phyloP scores from a whole-genome alignment of 2,113 vertebrate genomes.

The Haplochromis vanheusdeni region DNA sequence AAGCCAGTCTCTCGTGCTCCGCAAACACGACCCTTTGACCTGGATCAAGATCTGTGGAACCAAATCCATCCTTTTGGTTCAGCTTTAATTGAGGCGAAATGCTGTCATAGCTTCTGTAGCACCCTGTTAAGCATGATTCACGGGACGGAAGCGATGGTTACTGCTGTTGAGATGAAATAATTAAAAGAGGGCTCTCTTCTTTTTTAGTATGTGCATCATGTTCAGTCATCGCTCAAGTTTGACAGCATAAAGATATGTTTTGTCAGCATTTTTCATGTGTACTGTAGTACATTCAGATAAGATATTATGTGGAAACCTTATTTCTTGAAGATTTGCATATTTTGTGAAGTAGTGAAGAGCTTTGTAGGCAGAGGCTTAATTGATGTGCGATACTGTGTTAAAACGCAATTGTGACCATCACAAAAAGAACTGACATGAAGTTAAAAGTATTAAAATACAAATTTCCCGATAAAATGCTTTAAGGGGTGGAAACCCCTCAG shows the following conservation, averaged over 20 bases:
- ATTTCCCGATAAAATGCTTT: background rate
- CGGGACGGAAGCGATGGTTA: background rate
- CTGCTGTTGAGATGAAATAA: background rate
- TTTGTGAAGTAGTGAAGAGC: background rate
- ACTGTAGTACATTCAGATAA: background rate
- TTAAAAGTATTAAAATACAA: background rate
- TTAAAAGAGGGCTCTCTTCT: background rate
- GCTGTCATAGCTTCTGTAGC: constrained; percentile 25
- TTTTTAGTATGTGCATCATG: background rate
- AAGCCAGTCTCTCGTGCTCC: constrained; percentile 5
- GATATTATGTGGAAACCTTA: background rate
- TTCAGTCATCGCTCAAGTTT: background rate
- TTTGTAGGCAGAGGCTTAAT: background rate
- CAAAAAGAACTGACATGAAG: background rate
- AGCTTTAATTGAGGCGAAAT: constrained; percentile 33
- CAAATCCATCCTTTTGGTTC: constrained; percentile 22
- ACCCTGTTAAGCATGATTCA: constrained; percentile 9
- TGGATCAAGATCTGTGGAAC: constrained; percentile 41
- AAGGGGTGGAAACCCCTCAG: background rate
- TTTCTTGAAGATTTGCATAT: background rate
- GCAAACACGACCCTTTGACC: constrained; percentile 53
- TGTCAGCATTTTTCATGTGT: background rate
- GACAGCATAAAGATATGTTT: background rate
- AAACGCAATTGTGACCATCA: background rate
- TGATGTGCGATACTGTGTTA: background rate